Conservation (phyloP, 64 coral and sea anemone genomes). For the Stylophora pistillata region DNA sequence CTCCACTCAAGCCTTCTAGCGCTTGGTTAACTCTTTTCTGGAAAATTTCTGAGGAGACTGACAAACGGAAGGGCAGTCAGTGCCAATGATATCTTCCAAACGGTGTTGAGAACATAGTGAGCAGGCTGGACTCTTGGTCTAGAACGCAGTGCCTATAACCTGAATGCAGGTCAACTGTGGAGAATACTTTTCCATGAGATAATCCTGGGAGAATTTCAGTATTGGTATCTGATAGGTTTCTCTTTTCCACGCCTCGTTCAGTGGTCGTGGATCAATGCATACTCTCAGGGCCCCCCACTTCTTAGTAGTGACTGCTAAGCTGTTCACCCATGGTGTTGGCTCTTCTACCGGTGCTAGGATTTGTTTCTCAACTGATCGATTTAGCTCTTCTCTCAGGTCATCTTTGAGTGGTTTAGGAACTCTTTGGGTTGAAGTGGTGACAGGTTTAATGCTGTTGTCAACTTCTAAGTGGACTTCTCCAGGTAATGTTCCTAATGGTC, state of each 20-base stretch:
- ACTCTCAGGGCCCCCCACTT: conserved; percentile 52
- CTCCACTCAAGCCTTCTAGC: conserved; percentile 2
- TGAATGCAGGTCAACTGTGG: not conserved
- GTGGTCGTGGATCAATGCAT: not conserved
- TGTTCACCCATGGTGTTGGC: conserved; percentile 48
- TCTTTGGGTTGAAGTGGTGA: conserved; percentile 33
- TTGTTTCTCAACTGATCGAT: not conserved
- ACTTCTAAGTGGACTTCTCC: conserved; percentile 46
- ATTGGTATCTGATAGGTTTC: no score
- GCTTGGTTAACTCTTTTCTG: no score
- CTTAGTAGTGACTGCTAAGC: conserved; percentile 57
- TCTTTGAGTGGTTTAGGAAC: conserved; percentile 62
- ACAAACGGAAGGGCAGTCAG: no score
- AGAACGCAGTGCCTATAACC: not conserved
- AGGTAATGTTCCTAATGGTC: no score
- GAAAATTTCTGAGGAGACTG: no score
- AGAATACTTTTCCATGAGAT: not conserved
- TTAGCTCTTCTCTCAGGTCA: conserved; percentile 44
- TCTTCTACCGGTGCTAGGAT: conserved; percentile 33
- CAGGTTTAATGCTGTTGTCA: conserved; percentile 12
- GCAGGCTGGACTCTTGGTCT: no score
- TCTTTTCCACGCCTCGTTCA: not conserved
- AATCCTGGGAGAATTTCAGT: not conserved
- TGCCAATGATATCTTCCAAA: no score
- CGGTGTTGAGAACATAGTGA: no score